Evolutionary conservation across 2,888 invertebrate genomes (phyloP).

Genomic region (Syrphus vitripennis): DNA sequence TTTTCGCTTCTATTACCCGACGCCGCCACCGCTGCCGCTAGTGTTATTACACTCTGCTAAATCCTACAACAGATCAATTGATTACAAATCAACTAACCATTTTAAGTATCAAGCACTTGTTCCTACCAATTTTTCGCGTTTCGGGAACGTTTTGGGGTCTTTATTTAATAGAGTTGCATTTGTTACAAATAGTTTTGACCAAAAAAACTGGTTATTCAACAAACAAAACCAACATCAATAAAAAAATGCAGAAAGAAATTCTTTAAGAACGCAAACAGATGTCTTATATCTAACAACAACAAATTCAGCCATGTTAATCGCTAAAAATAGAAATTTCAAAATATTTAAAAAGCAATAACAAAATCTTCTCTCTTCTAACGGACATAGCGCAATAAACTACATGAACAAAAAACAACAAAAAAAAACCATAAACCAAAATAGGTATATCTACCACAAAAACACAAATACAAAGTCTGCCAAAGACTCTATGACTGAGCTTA

Average conservation of each 20-base stretch:
- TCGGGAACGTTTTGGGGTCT: not conserved
- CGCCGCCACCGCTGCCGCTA: not conserved
- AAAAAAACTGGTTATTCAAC: conserved; percentile 32
- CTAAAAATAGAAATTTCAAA: conserved; percentile 35
- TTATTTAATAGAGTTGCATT: not conserved
- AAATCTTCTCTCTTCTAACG: conserved; percentile 32
- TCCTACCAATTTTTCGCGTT: not conserved
- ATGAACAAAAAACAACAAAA: not conserved
- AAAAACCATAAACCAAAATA: not conserved
- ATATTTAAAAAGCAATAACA: not conserved
- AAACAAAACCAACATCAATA: not conserved
- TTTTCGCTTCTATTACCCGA: not conserved
- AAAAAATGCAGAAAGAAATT: not conserved
- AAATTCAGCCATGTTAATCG: conserved; percentile 30
- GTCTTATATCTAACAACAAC: conserved; percentile 37
- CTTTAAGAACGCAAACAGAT: conserved; percentile 20
- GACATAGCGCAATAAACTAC: conserved; percentile 5
- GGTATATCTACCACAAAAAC: not conserved
- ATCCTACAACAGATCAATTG: conserved; percentile 4
- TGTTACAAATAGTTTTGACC: not conserved
- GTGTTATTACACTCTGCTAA: conserved; percentile 10
- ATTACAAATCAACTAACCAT: conserved; percentile 28
- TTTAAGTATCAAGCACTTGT: not conserved
- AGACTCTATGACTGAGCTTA: not conserved
- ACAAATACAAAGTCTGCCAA: too few species aligned